Percentiles rank a stretch among this genome's conserved stretches.
phyloP scores from a whole-genome alignment of 2,797 vertebrate species.

The Iguana delicatissima region DNA sequence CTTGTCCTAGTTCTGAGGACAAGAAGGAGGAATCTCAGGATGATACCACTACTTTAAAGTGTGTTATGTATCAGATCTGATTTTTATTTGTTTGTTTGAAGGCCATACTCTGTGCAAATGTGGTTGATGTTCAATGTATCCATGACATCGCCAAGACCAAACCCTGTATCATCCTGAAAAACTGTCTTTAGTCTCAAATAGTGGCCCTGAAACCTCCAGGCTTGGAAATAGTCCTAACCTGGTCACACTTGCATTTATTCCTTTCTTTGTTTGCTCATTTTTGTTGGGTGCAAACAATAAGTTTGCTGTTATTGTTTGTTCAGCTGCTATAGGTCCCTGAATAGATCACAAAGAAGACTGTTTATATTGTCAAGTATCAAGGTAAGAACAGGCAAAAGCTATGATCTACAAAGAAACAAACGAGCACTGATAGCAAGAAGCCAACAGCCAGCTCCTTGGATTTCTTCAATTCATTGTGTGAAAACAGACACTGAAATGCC shows the following conservation, averaged over 20 bases:
- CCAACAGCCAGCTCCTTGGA: neutral
- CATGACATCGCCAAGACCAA: too few species aligned
- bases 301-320: neutral
- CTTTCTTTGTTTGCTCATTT: neutral
- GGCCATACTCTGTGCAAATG: too few species aligned
- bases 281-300: neutral
- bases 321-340: neutral
- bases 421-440: neutral
- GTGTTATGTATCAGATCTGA: too few species aligned
- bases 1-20: too few species aligned
- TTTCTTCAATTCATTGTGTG: neutral
- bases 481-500: neutral
- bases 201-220: too few species aligned
- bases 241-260: neutral
- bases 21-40: too few species aligned
- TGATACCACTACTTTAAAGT: too few species aligned
- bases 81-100: too few species aligned
- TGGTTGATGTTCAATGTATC: too few species aligned
- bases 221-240: too few species aligned
- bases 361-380: neutral
- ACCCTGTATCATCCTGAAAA: too few species aligned
- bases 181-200: too few species aligned
- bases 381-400: neutral
- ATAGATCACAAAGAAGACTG: neutral
- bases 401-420: neutral